Base-by-base conservation (phyloP, 2,113 vertebrate species). In the Entelurus aequoreus region DNA sequence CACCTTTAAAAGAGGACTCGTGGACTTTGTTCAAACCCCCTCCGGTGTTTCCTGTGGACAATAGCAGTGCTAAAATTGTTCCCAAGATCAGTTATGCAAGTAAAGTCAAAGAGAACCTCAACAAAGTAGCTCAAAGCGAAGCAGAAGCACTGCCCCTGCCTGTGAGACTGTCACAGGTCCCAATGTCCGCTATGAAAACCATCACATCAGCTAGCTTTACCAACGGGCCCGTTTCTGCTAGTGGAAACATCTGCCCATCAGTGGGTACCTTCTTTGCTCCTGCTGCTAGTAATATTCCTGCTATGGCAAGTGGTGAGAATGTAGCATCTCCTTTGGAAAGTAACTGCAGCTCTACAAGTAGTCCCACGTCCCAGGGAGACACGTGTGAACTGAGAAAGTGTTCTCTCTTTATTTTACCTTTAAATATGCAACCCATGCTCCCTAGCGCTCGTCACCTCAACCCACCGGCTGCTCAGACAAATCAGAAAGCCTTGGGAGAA, bases 31-130 rank as follows among this genome's bases (percentile, higher is more conserved):
- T 98, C 88, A 98, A 97, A 86, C 97, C 96, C 21, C 97, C 95
- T 36, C 95, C 96, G 6, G 96, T 96, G 84, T 98, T 99, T 90
- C 97, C 97, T 83, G 97, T 99, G 91, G 96, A 98, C 90, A 98
- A 98, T 77, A 99, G 97, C 91, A 99, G 97, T 80, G 97, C 97
- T 88, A 98, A 98, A 93, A 98, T 98, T 51, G 96, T 98, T 91
- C 96, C 97, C 84, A 98, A 98, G 93, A 98, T 99, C 90, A 99
- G 96, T 96, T 99, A 99, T 94, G 97, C 97, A 93, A 99, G 97
- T 88, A 99, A 99, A 94, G 97, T 99, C 88, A 99, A 99, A 90
- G 96, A 98, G 85, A 99, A 99, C 93, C 95, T 99, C 93, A 98
- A 99, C 89, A 98, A 97, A 93, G 90, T 94, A 75, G 89, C 93